Evolutionary conservation across 2,113 vertebrate genomes (phyloP).

Genomic region (Sminthopsis crassicaudata): DNA sequence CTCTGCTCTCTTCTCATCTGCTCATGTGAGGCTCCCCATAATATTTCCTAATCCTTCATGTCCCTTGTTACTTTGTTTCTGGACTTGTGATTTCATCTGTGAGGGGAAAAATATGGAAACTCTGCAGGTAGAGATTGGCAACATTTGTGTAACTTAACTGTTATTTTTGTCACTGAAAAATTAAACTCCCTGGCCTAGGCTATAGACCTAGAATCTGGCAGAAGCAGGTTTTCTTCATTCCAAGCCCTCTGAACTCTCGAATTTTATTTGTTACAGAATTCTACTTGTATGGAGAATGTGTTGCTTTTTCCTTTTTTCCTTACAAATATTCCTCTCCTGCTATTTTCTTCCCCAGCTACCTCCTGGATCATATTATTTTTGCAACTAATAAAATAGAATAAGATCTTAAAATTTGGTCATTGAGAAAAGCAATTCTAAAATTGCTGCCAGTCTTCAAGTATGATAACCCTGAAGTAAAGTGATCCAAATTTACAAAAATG

Average conservation of each 20-base stretch:
- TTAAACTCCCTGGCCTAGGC: not conserved
- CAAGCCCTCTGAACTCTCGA: not conserved
- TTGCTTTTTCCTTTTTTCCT: not conserved
- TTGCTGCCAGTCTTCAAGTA: not conserved
- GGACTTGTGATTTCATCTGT: not conserved
- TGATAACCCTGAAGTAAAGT: not conserved
- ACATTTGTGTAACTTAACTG: not conserved
- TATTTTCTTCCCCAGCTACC: not conserved
- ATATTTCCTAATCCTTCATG: not conserved
- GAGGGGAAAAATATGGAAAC: not conserved
- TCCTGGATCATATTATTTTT: conserved; percentile 1
- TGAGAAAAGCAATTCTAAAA: not conserved
- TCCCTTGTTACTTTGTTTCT: not conserved
- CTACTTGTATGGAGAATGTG: not conserved
- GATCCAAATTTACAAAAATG: not conserved
- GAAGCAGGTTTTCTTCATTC: not conserved
- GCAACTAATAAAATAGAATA: not conserved
- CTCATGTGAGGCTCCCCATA: not conserved
- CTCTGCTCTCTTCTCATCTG: not conserved
- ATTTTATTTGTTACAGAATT: not conserved
- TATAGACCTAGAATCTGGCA: not conserved
- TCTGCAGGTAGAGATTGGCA: not conserved
- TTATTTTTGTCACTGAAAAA: not conserved
- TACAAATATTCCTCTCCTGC: not conserved
- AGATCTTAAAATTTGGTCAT: not conserved